Evolutionary conservation across 2,888 invertebrate species (phyloP), one percentile per base, ranked within the genome.

Genomic region (Dicyrtoma fusca): DNA sequence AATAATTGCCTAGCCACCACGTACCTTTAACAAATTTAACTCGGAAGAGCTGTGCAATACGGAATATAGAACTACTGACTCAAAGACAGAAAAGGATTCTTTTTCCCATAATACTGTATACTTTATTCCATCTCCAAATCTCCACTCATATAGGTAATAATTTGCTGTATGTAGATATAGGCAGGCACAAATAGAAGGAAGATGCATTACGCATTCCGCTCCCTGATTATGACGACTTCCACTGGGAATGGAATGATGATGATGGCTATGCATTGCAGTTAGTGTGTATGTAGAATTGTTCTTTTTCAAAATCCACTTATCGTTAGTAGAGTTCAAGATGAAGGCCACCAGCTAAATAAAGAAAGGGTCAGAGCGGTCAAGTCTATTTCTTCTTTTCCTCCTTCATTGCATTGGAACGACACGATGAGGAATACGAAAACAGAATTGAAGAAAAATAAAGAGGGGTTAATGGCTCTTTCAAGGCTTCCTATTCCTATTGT

Each of bases 341-440:
- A 70, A 70, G 70, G 70, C 61, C 63, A 70, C 34, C 23, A 51
- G 25, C 70, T 70, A 70, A 62, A 70, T 70, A 70, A 55, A 64
- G 64, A 63, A 64, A 64, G 64, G 64, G 64, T 64, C 64, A 64
- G 64, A 19, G 23, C 64, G 63, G 63, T 63, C 63, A 63, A 49
- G 51, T 64, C 64, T 64, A 51, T 49, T 64, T 63, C 62, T 63
- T n/a, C n/a, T n/a, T n/a, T 63, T 23, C 62, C 5, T 44, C 14
- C 17, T 49, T 11, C 49, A 17, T 49, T 49, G 14, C 49, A 17
- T 49, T 49, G 14, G 49, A 17, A 17, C 19, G 17, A 11, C 17
- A 21, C 8, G 19, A 21, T 2, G 8, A 19, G 3, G 45, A 44
- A 14, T 45, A 64, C 34, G 64, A 51, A 64, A 51, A 64, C 64